Conservation (phyloP, 2,113 vertebrate species). For the Indicator maculatus region DNA sequence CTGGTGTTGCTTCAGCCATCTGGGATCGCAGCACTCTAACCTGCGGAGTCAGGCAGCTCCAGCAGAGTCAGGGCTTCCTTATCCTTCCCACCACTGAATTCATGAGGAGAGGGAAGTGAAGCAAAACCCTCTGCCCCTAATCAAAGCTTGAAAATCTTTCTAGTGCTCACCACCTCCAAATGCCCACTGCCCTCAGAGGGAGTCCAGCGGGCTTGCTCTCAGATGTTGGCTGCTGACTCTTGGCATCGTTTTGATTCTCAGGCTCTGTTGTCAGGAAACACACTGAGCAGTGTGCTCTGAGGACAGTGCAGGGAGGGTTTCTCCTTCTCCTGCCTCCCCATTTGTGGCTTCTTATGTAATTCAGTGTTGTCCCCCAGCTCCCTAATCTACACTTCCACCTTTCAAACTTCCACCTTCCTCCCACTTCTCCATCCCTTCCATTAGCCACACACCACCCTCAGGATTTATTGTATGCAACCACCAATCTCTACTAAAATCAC, state of each 20-base stretch:
- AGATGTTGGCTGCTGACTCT: neutral
- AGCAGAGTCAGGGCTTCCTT: neutral
- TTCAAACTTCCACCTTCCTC: neutral
- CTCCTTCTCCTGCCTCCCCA: neutral
- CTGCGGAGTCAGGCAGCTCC: neutral
- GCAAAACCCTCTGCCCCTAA: neutral
- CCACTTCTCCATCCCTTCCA: neutral
- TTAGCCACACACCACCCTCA: neutral
- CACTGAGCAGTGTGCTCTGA: neutral
- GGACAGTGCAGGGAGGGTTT: neutral
- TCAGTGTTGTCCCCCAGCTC: neutral
- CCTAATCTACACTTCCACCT: neutral
- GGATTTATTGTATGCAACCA: neutral
- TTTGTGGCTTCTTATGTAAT: neutral
- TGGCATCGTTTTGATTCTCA: neutral
- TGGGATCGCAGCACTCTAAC: constrained; percentile 1
- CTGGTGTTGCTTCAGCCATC: constrained; percentile 45
- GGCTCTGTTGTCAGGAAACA: neutral
- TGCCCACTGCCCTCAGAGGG: neutral
- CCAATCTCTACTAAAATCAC: neutral
- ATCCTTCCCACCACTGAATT: neutral
- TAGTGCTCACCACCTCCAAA: neutral
- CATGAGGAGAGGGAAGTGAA: neutral
- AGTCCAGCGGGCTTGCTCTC: neutral
- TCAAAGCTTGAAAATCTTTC: constrained; percentile 5